phyloP scores from a whole-genome alignment of 2,888 invertebrate species.

The Exocentrus adspersus region DNA sequence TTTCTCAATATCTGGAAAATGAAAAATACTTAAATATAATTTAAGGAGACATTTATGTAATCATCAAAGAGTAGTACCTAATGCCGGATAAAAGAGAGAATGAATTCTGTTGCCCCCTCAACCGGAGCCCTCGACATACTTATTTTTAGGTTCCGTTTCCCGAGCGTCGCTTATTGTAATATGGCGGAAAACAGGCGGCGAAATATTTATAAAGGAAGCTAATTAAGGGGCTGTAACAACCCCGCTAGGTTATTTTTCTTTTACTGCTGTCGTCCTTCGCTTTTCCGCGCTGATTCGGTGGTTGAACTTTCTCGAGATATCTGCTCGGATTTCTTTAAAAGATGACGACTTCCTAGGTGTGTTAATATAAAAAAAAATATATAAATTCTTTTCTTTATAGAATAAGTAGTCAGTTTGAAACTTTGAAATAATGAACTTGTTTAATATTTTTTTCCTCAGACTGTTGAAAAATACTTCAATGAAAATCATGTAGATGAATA shows the following conservation, averaged over 20 bases:
- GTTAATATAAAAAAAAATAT: too few species aligned
- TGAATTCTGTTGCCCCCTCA: too few species aligned
- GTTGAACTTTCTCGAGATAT: too few species aligned
- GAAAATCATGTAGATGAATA: too few species aligned
- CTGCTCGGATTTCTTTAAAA: too few species aligned
- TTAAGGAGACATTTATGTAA: not conserved
- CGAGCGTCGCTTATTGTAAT: not conserved
- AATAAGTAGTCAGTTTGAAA: too few species aligned
- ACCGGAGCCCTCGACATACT: not conserved
- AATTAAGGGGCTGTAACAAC: not conserved
- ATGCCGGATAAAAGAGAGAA: not conserved
- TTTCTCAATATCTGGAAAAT: conserved; percentile 41
- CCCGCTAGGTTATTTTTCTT: not conserved
- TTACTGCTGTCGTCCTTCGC: not conserved
- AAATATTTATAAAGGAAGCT: conserved; percentile 3
- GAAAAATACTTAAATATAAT: conserved; percentile 19
- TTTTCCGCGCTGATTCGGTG: not conserved
- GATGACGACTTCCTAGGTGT: too few species aligned
- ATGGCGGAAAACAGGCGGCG: not conserved
- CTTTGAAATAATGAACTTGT: too few species aligned
- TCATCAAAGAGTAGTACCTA: not conserved
- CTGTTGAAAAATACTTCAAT: too few species aligned
- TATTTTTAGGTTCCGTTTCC: not conserved
- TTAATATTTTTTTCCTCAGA: too few species aligned
- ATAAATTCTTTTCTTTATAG: too few species aligned